Evolutionary conservation across 2,888 invertebrate species (phyloP).

Genomic region (Tenthredo distinguenda): DNA sequence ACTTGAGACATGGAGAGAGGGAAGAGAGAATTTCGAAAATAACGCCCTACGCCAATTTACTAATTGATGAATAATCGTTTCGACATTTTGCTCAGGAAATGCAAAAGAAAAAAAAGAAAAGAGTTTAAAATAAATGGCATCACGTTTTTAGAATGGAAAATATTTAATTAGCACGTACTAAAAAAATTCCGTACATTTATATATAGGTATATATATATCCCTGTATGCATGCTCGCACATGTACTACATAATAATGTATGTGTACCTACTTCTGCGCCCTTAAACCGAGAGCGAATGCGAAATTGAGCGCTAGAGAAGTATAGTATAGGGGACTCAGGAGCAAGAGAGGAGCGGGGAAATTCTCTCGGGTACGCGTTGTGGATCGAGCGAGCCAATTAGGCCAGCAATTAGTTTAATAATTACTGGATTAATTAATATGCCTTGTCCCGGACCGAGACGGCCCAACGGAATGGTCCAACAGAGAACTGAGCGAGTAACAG

Average conservation of each 20-base stretch:
- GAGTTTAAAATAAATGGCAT: not conserved
- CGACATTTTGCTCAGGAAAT: not conserved
- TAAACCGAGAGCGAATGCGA: constrained; percentile 2
- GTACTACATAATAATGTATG: not conserved
- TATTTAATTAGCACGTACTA: not conserved
- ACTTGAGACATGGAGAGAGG: not conserved
- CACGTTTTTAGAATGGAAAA: not conserved
- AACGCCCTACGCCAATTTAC: not conserved
- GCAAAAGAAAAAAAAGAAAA: not conserved
- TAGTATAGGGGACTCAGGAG: not conserved
- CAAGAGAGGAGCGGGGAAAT: constrained; percentile 1
- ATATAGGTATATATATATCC: not conserved
- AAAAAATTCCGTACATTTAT: not conserved
- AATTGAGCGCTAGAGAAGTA: not conserved
- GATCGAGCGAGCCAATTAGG: constrained; percentile 61
- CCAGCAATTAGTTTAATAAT: constrained; percentile 71
- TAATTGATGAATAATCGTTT: not conserved
- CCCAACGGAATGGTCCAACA: constrained; percentile 24
- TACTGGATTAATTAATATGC: constrained; percentile 69
- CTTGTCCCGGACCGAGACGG: constrained; percentile 51
- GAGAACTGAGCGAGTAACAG: not conserved
- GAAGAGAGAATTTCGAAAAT: not conserved
- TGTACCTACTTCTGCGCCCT: not conserved
- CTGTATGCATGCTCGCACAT: not conserved
- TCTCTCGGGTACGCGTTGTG: constrained; percentile 38